Conservation (phyloP, 2,888 invertebrate species). For the Dione juno region DNA sequence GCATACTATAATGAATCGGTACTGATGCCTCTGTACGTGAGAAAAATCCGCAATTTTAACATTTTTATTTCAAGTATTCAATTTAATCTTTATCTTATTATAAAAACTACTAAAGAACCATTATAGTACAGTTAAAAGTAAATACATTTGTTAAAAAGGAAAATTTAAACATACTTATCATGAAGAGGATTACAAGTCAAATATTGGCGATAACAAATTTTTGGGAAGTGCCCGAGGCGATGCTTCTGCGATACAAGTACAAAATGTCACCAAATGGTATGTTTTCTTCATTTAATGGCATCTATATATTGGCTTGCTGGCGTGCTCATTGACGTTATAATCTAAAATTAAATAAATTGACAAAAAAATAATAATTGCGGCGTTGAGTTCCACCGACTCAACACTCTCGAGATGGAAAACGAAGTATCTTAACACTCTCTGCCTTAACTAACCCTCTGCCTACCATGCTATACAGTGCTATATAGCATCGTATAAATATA, state of each 20-base stretch:
- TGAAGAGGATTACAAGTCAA: slow-evolving; percentile 27
- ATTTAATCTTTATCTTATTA: too few species aligned
- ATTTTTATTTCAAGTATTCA: too few species aligned
- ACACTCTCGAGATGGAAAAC: too few species aligned
- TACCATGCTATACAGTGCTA: too few species aligned
- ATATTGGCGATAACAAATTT: slow-evolving; percentile 37
- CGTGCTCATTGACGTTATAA: slow-evolving; percentile 49
- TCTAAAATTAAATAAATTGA: not conserved
- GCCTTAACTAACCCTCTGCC: too few species aligned
- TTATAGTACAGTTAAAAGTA: slow-evolving; percentile 6
- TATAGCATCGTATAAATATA: not conserved
- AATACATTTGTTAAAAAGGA: slow-evolving; percentile 16
- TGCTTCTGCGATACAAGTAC: slow-evolving; percentile 36
- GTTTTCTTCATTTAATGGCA: slow-evolving; percentile 75
- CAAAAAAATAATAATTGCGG: too few species aligned
- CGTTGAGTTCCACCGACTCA: too few species aligned
- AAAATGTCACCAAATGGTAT: slow-evolving; percentile 71
- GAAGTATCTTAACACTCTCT: too few species aligned
- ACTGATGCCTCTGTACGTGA: too few species aligned
- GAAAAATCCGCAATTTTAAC: too few species aligned
- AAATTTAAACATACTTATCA: slow-evolving; percentile 12
- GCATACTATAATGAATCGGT: too few species aligned
- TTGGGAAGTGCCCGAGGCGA: slow-evolving; percentile 29
- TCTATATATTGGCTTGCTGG: slow-evolving; percentile 69
- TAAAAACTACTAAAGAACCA: not conserved